Conservation (phyloP, 35 echinoderm and acorn worm species). For the Ptychodera flava region DNA sequence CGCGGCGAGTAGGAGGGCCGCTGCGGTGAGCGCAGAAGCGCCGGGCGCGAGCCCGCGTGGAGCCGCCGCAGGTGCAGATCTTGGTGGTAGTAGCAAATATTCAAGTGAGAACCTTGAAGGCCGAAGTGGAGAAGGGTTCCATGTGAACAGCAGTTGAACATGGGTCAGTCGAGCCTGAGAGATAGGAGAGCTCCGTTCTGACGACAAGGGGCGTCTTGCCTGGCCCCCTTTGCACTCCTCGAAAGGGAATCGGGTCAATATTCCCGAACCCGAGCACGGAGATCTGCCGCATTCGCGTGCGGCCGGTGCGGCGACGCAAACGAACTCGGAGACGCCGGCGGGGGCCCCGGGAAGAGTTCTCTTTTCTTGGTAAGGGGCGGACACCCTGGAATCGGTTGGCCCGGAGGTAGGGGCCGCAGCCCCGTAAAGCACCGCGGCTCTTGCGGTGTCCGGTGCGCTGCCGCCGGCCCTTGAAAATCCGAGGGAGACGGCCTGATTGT, state of each 20-base stretch:
- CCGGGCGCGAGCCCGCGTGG: too few species aligned
- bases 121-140: too few species aligned
- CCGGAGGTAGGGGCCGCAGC: constrained; percentile 10
- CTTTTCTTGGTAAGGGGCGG: constrained; percentile 8
- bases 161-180: too few species aligned
- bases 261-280: constrained; percentile 73
- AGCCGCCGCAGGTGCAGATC: constrained; percentile 83
- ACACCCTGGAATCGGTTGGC: constrained; percentile 17
- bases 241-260: constrained; percentile 89
- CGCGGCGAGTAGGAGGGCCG: constrained; percentile 17
- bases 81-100: too few species aligned
- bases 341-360: constrained; percentile 36
- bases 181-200: too few species aligned
- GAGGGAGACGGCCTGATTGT: constrained; percentile 22
- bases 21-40: too few species aligned
- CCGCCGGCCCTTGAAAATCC: constrained; percentile 26
- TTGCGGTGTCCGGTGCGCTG: constrained; percentile 22
- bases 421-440: constrained; percentile 21
- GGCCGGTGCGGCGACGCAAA: constrained; percentile 17
- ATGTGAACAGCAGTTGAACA: too few species aligned
- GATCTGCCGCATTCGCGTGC: constrained; percentile 3
- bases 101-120: too few species aligned
- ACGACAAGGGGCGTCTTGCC: neutral
- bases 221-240: constrained; percentile 16
- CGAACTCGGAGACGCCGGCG: constrained; percentile 31